Base-by-base conservation (phyloP, 2,888 invertebrate genomes). In the Agonopterix alstromeriana region DNA sequence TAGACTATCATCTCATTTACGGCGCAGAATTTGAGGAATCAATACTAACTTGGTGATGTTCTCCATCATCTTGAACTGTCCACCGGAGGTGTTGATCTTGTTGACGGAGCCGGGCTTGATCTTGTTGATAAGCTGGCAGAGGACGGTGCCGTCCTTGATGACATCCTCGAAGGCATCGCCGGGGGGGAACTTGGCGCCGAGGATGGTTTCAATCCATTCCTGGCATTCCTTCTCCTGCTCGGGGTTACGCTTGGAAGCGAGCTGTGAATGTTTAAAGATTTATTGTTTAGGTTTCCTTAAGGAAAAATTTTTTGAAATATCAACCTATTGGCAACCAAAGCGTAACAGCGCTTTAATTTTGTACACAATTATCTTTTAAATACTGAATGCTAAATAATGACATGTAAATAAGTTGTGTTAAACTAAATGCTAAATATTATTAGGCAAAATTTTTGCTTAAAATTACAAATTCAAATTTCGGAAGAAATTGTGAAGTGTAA, bases 31-130 rank as follows among this genome's bases (percentile, higher is more conserved):
- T 5, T 27, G 27, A 5, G 7, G 10, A 10, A 42, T 27, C 38
- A 40, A 35, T 36, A 88, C 93, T 91, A 79, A 98, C 94, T 93
- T 91, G 89, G 96, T 97, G 83, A 99, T 97, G 91, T 99, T 99
- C 87, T 99, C 99, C 99, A 99, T 99, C 94, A 99, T 94, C 80
- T 98, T 99, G 93, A 99, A 99, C 77, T 98, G 98, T 77, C 98
- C 98, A 63, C 98, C 98, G 45, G 94, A 92, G 62, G 94, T 93
- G 91, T 99, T 98, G 89, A 99, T 94, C 87, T 98, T 98, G 73
- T 92, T 74, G 54, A 98, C 90, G 56, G 95, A 90, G 66, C 97
- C 97, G 45, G 99, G 98, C 59, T 92, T 89, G 63, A 99, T 87
- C 79, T 95, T 96, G 92, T 99, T 99, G 90, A 99, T 97, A 68